Evolutionary conservation across 2,113 vertebrate genomes (phyloP).

Genomic region (Dromaius novaehollandiae): DNA sequence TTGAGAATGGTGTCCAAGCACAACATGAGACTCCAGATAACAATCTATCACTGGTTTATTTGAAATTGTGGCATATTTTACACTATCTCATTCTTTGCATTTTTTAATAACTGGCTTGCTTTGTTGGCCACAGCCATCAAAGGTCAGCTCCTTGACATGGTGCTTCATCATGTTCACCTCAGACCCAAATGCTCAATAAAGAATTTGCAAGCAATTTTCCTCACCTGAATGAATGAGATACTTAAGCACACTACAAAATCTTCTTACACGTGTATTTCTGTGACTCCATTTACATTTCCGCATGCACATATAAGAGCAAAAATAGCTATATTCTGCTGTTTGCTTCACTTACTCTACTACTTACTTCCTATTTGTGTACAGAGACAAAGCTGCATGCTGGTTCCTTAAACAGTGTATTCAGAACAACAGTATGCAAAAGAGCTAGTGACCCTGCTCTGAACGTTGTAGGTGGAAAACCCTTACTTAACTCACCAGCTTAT

Average conservation of each 20-base stretch:
- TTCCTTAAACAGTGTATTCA: background rate
- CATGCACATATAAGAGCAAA: background rate
- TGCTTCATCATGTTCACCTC: background rate
- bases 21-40: background rate
- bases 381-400: rapidly evolving
- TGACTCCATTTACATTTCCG: background rate
- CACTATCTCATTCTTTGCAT: background rate
- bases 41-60: background rate
- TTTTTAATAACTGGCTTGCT: background rate
- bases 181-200: background rate
- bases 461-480: background rate
- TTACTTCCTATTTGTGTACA: background rate
- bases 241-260: background rate
- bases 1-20: background rate
- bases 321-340: background rate
- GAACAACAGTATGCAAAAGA: background rate
- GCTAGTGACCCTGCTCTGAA: background rate
- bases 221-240: background rate
- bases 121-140: background rate
- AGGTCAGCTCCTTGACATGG: background rate
- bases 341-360: background rate
- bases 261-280: background rate
- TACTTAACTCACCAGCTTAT: background rate
- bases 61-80: background rate
- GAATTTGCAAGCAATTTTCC: background rate